These are phyloP conservation scores for Drosophila mauritiana DNA, from an alignment of 1,140 invertebrate species.

Conservation along the genomic window DNA sequence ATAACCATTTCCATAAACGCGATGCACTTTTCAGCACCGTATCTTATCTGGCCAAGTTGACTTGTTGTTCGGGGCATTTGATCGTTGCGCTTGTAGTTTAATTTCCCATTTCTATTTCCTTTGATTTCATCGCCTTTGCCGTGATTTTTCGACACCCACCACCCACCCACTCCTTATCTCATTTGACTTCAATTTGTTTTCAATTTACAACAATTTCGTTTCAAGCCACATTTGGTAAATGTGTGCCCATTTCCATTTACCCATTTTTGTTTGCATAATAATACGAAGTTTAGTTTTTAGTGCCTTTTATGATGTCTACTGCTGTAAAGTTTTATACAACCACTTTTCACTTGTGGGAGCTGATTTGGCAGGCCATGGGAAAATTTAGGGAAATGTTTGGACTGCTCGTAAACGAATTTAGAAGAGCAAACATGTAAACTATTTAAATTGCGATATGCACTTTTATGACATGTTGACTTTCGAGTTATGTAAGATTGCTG, in stretches of 20 bases:
- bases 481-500: too few species aligned
- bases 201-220: slow-evolving; percentile 82
- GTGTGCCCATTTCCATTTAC: slow-evolving; percentile 55
- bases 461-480: background rate
- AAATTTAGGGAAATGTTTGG: slow-evolving; percentile 8
- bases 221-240: slow-evolving; percentile 62
- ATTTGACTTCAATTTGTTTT: slow-evolving; percentile 77
- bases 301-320: slow-evolving; percentile 34
- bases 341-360: slow-evolving; percentile 35
- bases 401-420: background rate
- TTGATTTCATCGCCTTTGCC: slow-evolving; percentile 66
- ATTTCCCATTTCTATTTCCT: slow-evolving; percentile 68
- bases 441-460: background rate
- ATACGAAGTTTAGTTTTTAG: slow-evolving; percentile 21
- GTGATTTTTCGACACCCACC: slow-evolving; percentile 19
- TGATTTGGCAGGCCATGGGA: slow-evolving; percentile 29
- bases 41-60: slow-evolving; percentile 56
- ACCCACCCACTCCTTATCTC: slow-evolving; percentile 44
- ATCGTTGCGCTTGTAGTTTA: slow-evolving; percentile 60
- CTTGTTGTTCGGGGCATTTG: slow-evolving; percentile 57
- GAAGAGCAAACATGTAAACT: background rate
- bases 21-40: slow-evolving; percentile 56
- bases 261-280: slow-evolving; percentile 40
- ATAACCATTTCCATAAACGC: slow-evolving; percentile 60
- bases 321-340: slow-evolving; percentile 46